Conservation (phyloP, 2,797 vertebrate species). For the Onychomys leucogaster region DNA sequence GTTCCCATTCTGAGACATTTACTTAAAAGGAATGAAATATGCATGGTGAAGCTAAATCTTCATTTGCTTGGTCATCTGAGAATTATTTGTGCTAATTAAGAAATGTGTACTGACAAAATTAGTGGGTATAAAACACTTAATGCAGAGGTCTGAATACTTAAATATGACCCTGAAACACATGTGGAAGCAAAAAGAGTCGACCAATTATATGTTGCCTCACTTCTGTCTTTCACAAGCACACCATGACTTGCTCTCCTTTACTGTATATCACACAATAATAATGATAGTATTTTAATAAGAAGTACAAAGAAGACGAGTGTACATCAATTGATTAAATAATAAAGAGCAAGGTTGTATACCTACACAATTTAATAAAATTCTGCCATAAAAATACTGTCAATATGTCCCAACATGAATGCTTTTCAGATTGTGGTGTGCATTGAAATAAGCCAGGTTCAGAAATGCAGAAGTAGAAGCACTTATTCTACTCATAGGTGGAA, state of each 20-base stretch:
- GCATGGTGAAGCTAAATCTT: not conserved
- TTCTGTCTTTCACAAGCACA: not conserved
- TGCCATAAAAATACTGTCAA: no score
- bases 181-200: not conserved
- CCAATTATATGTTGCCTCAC: not conserved
- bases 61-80: not conserved
- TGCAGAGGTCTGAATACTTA: no score
- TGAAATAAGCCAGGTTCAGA: not conserved
- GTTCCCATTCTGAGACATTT: not conserved
- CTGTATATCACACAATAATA: not conserved
- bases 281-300: not conserved
- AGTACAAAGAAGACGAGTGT: not conserved
- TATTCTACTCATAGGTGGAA: not conserved
- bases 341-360: not conserved
- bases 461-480: not conserved
- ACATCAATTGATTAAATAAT: not conserved
- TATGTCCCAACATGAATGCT: not conserved
- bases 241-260: no score
- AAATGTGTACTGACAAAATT: not conserved
- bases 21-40: not conserved
- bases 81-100: not conserved
- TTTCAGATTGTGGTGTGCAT: no score
- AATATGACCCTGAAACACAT: no score
- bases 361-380: not conserved
- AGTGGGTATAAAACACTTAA: not conserved